Percentiles rank a stretch among this genome's conserved stretches.
Conservation (phyloP, 1,140 invertebrate species). For the Aphelenchoides avenae region DNA sequence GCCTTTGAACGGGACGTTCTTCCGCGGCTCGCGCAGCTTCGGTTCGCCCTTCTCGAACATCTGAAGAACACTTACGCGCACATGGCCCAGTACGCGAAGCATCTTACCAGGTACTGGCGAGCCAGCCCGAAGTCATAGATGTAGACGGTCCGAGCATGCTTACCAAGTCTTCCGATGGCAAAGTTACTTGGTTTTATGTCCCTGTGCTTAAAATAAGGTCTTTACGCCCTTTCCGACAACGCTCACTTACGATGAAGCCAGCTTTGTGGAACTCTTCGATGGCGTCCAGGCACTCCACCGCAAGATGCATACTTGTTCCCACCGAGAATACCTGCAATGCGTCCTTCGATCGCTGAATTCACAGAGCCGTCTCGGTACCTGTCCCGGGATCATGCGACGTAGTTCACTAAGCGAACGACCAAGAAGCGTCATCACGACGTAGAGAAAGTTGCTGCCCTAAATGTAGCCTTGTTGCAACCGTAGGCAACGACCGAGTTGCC, state of each 20-base stretch:
- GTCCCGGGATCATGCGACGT: conserved; percentile 32
- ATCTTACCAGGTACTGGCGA: conserved; percentile 49
- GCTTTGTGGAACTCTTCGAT: conserved; percentile 44
- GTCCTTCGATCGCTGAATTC: conserved; percentile 43
- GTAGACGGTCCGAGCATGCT: conserved; percentile 40
- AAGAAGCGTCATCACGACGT: conserved; percentile 45
- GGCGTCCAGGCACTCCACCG: no score
- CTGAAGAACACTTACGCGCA: no score
- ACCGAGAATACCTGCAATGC: conserved; percentile 8
- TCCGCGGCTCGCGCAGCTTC: conserved; percentile 41
- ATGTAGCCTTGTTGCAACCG: conserved; percentile 32
- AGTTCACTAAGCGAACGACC: conserved; percentile 46
- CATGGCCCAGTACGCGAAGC: no score
- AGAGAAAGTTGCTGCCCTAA: no score
- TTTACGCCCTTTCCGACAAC: no score
- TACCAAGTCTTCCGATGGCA: conserved; percentile 27
- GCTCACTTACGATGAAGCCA: conserved; percentile 48
- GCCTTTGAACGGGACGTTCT: conserved; percentile 67
- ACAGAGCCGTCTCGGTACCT: conserved; percentile 27
- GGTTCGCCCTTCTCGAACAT: no score
- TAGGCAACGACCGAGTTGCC: no score
- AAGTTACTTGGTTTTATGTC: conserved; percentile 53
- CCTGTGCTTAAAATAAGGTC: no score
- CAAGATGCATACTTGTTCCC: no score
- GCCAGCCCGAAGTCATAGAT: conserved; percentile 54